A percentile compares a stretch with the other conserved stretches of the same genome.
These are phyloP conservation scores for Chouioia cunea DNA, from an alignment of 2,888 invertebrate genomes.

Conservation along the genomic window DNA sequence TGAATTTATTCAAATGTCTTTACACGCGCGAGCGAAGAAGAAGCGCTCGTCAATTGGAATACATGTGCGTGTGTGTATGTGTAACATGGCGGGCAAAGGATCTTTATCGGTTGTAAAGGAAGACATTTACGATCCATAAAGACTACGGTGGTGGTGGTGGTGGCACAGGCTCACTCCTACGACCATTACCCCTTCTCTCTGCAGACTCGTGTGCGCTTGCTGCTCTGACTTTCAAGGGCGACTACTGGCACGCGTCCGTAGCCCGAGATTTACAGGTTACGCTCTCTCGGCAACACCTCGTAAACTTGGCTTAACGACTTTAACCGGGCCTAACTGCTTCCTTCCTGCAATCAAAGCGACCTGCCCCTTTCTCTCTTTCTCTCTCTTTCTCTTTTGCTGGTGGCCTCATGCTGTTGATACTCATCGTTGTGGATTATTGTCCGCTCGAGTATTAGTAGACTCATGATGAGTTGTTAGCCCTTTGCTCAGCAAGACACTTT, in stretches of 20 bases:
- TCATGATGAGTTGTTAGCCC: too few relatives aligned
- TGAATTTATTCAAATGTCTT: too few relatives aligned
- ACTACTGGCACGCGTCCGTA: conserved; percentile 67
- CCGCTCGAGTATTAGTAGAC: too few relatives aligned
- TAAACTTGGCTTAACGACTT: conserved; percentile 69
- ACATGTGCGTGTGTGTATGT: neutral
- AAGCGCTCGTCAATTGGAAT: conserved; percentile 36
- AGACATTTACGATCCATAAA: conserved; percentile 70
- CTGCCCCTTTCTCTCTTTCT: conserved; percentile 55
- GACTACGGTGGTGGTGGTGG: conserved; percentile 62
- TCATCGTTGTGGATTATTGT: too few relatives aligned
- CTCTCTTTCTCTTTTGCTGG: conserved; percentile 33
- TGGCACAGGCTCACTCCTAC: conserved; percentile 33
- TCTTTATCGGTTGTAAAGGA: conserved; percentile 69
- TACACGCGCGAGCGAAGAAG: neutral
- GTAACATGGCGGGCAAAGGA: conserved; percentile 53
- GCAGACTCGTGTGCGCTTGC: neutral
- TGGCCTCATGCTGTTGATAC: conserved; percentile 8
- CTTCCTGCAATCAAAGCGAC: conserved; percentile 69
- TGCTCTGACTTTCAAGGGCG: conserved; percentile 60
- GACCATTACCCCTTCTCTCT: conserved; percentile 55
- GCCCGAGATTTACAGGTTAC: conserved; percentile 68
- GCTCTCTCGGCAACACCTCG: conserved; percentile 69
- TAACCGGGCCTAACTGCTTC: conserved; percentile 69
- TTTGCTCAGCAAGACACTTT: too few relatives aligned